Conservation (phyloP, 1,140 invertebrate genomes). For the Formica selysi region DNA sequence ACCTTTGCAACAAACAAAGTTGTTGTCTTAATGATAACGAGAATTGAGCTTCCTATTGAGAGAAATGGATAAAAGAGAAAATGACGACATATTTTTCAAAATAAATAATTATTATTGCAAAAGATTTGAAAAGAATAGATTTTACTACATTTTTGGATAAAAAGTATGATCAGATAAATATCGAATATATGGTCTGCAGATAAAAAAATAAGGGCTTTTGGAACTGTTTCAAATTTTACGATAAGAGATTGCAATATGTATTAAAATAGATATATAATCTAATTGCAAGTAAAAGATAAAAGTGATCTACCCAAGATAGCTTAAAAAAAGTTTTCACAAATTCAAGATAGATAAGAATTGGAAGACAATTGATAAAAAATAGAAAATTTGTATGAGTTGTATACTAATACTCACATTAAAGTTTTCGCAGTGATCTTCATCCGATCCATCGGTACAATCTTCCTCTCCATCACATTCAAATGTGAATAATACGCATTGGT, state of each 20-base stretch:
- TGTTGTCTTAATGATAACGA: not conserved
- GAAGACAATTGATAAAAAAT: not conserved
- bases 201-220: not conserved
- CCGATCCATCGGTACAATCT: constrained; percentile 92
- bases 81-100: too few species aligned
- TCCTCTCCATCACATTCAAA: constrained; percentile 90
- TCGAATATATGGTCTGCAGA: not conserved
- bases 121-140: not conserved
- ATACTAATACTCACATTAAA: constrained; percentile 48
- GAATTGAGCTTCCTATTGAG: not conserved
- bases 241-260: not conserved
- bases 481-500: constrained; percentile 63
- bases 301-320: not conserved
- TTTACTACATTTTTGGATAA: not conserved
- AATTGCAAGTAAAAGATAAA: not conserved
- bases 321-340: not conserved
- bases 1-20: not conserved
- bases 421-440: constrained; percentile 87
- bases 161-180: not conserved
- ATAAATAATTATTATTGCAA: too few species aligned
- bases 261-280: not conserved
- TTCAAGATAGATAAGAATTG: not conserved
- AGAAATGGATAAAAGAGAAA: too few species aligned
- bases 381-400: not conserved
- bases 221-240: not conserved